Conservation (phyloP, 2,113 vertebrate genomes). For the Boleophthalmus pectinirostris region DNA sequence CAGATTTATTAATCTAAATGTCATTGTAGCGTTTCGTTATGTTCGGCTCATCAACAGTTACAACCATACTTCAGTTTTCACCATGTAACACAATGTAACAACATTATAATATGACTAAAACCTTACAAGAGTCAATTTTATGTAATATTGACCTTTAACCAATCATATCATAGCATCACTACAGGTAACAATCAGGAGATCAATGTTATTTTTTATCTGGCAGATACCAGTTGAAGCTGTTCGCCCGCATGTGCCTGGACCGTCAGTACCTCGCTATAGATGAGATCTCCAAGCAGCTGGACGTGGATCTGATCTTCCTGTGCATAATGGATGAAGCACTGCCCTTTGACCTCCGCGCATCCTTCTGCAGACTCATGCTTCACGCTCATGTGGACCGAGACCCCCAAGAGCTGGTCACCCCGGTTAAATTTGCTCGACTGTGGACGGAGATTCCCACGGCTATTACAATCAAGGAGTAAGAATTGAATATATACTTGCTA, state of each 20-base stretch:
- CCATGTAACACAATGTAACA: too few species aligned
- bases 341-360: conserved; percentile 93
- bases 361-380: conserved; percentile 98
- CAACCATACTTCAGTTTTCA: too few species aligned
- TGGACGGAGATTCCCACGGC: conserved; percentile 95
- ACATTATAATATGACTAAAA: too few species aligned
- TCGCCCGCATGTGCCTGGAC: conserved; percentile 96
- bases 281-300: conserved; percentile 96
- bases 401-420: conserved; percentile 95
- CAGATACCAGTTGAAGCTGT: conserved; percentile 98
- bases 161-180: too few species aligned
- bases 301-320: conserved; percentile 94
- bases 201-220: too few species aligned
- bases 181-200: too few species aligned
- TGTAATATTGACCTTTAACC: too few species aligned
- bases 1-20: too few species aligned
- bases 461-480: conserved; percentile 95
- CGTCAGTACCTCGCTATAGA: conserved; percentile 97
- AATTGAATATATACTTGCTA: conserved; percentile 1
- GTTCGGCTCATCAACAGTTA: too few species aligned
- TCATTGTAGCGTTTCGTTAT: too few species aligned
- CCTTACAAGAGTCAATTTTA: too few species aligned
- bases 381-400: conserved; percentile 96
- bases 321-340: conserved; percentile 97
- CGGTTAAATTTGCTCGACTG: conserved; percentile 94